Conservation (phyloP, 1,140 invertebrate genomes). For the Venustaconcha ellipsiformis region DNA sequence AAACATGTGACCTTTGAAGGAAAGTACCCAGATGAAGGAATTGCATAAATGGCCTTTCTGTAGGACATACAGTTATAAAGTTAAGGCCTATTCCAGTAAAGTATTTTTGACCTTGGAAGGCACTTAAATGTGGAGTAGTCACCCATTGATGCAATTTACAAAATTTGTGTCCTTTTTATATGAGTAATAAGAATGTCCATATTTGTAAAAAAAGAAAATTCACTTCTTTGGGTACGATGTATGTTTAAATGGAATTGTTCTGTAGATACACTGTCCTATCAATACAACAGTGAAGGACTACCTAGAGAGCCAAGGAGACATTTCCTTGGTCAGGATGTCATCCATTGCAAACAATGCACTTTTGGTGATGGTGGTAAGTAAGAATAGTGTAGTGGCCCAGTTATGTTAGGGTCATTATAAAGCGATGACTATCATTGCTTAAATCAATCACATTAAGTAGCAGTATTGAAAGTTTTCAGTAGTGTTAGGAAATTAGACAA, state of each 20-base stretch:
- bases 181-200: too few species aligned
- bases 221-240: too few species aligned
- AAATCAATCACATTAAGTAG: conserved; percentile 19
- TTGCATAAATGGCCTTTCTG: background rate
- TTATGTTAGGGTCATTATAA: conserved; percentile 8
- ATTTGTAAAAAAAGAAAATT: too few species aligned
- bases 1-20: background rate
- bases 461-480: conserved; percentile 1
- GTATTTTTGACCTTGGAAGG: too few species aligned
- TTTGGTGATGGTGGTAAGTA: conserved; percentile 16
- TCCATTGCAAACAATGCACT: conserved; percentile 29
- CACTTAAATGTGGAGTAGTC: too few species aligned
- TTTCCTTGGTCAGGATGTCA: background rate
- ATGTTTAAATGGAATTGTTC: background rate
- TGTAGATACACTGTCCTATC: background rate
- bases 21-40: background rate
- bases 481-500: background rate
- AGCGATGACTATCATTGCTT: conserved; percentile 25
- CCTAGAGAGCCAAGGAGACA: background rate
- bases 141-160: too few species aligned
- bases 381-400: conserved; percentile 22
- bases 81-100: too few species aligned
- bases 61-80: conserved; percentile 3
- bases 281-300: background rate
- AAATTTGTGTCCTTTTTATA: too few species aligned